These are phyloP conservation scores for Microplitis demolitor DNA, from an alignment of 1,140 invertebrate species.

Conservation along the genomic window DNA sequence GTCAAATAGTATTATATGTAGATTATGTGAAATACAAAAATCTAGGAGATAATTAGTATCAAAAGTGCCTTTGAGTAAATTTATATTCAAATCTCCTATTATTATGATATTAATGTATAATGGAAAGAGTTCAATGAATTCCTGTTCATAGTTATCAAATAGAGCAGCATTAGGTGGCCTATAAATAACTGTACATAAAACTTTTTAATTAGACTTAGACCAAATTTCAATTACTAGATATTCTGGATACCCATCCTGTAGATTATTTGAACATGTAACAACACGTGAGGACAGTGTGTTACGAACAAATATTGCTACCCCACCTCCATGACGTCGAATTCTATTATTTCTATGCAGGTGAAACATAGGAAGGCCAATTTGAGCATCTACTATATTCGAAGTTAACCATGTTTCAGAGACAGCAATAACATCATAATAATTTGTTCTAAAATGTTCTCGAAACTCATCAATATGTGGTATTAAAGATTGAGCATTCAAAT, in stretches of 20 bases:
- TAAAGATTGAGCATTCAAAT: slow-evolving; percentile 14
- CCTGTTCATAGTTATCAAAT: not conserved
- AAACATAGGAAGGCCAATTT: not conserved
- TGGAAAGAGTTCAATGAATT: not conserved
- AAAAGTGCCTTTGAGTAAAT: not conserved
- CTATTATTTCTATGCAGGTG: not conserved
- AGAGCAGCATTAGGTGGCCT: not conserved
- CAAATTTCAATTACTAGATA: not conserved
- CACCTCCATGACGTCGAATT: not conserved
- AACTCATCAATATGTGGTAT: slow-evolving; percentile 11
- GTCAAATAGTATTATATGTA: not conserved
- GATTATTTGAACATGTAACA: not conserved
- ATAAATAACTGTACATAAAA: slow-evolving; percentile 20
- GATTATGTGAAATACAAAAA: not conserved
- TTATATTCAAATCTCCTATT: not conserved
- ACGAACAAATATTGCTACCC: slow-evolving; percentile 3
- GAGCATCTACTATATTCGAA: not conserved
- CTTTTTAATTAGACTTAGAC: not conserved
- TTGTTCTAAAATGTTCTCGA: slow-evolving; percentile 1
- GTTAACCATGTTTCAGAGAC: slow-evolving; percentile 17
- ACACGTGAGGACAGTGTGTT: not conserved
- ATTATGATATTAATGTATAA: not conserved
- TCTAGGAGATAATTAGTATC: not conserved
- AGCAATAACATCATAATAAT: slow-evolving; percentile 17
- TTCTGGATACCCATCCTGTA: not conserved